Percentiles rank a stretch among this genome's conserved stretches.
These are phyloP conservation scores for Drosophila vallismaia DNA, from an alignment of 2,888 invertebrate genomes.

Conservation along the genomic window DNA sequence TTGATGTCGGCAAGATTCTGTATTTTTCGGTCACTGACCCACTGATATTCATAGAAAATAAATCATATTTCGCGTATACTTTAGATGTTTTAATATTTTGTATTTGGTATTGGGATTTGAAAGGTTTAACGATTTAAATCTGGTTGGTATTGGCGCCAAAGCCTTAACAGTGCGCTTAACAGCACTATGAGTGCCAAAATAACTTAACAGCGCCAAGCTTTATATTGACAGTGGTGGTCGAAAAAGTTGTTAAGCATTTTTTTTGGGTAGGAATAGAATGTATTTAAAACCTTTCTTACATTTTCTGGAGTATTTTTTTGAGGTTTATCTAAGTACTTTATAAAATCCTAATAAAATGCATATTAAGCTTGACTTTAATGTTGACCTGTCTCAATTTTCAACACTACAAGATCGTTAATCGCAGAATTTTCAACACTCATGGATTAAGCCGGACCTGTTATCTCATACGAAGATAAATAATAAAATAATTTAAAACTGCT, in stretches of 20 bases:
- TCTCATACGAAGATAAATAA: slow-evolving; percentile 16
- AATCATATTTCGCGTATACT: slow-evolving; percentile 39
- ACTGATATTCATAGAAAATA: slow-evolving; percentile 47
- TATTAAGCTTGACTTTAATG: not conserved
- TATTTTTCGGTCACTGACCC: slow-evolving; percentile 46
- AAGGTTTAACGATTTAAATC: not conserved
- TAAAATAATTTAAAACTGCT: not conserved
- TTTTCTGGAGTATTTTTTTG: not conserved
- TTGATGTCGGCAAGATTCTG: slow-evolving; percentile 44
- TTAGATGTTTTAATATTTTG: not conserved
- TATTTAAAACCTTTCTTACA: no score
- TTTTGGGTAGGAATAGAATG: not conserved
- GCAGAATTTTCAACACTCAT: slow-evolving; percentile 1
- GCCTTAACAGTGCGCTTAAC: not conserved
- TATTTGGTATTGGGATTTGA: no score
- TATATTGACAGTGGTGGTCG: not conserved
- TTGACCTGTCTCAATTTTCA: not conserved
- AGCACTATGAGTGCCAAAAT: not conserved
- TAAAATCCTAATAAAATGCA: not conserved
- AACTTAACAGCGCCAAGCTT: not conserved
- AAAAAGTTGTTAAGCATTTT: not conserved
- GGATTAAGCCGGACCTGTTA: slow-evolving; percentile 11
- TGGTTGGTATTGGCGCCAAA: not conserved
- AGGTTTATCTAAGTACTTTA: not conserved
- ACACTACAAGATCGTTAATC: not conserved